Evolutionary conservation across 2,113 vertebrate genomes (phyloP).

Genomic region (Gobiocypris rarus): DNA sequence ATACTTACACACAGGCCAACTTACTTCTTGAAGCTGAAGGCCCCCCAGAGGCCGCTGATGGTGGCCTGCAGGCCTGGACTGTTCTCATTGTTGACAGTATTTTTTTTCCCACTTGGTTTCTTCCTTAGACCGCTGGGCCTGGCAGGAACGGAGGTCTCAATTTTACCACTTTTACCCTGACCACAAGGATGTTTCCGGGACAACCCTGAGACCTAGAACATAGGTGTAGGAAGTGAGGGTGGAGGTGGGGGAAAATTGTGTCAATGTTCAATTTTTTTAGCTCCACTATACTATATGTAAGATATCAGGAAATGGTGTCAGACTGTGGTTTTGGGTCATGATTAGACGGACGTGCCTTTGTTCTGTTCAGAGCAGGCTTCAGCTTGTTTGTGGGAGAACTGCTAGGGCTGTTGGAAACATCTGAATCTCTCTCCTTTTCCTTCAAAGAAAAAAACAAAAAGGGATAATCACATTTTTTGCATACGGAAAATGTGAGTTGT

Average conservation of each 20-base stretch:
- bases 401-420: constrained; percentile 32
- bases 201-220: constrained; percentile 83
- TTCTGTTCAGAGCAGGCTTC: constrained; percentile 36
- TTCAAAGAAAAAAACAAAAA: background rate
- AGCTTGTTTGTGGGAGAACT: constrained; percentile 28
- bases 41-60: constrained; percentile 89
- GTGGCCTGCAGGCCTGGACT: constrained; percentile 81
- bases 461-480: background rate
- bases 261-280: background rate
- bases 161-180: constrained; percentile 66
- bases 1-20: constrained; percentile 41
- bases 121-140: constrained; percentile 88
- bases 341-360: constrained; percentile 65
- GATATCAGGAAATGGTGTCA: background rate
- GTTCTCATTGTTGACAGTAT: constrained; percentile 81
- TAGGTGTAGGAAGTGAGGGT: constrained; percentile 11
- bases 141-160: constrained; percentile 75
- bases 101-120: constrained; percentile 72
- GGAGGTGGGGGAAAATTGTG: background rate
- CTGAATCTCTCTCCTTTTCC: constrained; percentile 49
- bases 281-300: background rate
- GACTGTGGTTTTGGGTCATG: constrained; percentile 25
- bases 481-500: background rate
- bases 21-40: constrained; percentile 89
- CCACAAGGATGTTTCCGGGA: constrained; percentile 66